phyloP scores from a whole-genome alignment of 1,140 invertebrate species.

The Ostrea edulis region DNA sequence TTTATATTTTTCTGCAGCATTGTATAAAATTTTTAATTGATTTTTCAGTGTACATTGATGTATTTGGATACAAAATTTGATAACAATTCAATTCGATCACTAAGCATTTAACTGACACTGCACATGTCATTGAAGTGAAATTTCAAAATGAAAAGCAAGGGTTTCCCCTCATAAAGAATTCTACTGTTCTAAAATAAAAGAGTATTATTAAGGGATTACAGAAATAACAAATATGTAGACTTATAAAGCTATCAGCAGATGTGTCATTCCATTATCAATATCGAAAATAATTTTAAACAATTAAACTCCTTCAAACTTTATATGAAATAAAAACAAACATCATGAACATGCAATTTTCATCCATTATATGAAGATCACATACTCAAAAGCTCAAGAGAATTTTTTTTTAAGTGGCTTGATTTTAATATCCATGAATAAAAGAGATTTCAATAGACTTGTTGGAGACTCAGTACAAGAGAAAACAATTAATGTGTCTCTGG shows the following conservation, averaged over 20 bases:
- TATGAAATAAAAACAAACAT: constrained; percentile 29
- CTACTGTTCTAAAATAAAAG: not conserved
- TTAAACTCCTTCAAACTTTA: not conserved
- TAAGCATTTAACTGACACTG: no score
- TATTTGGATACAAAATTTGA: no score
- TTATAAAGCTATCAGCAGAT: not conserved
- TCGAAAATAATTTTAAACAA: not conserved
- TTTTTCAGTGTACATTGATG: not conserved
- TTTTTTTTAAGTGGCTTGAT: not conserved
- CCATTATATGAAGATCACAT: not conserved
- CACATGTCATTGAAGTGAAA: no score
- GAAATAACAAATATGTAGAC: not conserved
- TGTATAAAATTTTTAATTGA: not conserved
- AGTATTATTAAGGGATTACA: not conserved
- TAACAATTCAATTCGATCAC: no score
- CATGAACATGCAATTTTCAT: not conserved
- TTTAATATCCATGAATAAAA: not conserved
- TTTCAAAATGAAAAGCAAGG: not conserved
- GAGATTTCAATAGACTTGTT: not conserved
- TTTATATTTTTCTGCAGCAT: not conserved
- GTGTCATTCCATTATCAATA: not conserved
- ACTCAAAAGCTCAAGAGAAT: not conserved
- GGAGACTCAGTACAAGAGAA: not conserved
- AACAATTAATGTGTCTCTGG: not conserved
- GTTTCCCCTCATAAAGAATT: not conserved